A percentile compares a stretch with the other conserved stretches of the same genome.
These are phyloP conservation scores for Allophyes oxyacanthae DNA, from an alignment of 2,888 invertebrate species.

Conservation along the genomic window DNA sequence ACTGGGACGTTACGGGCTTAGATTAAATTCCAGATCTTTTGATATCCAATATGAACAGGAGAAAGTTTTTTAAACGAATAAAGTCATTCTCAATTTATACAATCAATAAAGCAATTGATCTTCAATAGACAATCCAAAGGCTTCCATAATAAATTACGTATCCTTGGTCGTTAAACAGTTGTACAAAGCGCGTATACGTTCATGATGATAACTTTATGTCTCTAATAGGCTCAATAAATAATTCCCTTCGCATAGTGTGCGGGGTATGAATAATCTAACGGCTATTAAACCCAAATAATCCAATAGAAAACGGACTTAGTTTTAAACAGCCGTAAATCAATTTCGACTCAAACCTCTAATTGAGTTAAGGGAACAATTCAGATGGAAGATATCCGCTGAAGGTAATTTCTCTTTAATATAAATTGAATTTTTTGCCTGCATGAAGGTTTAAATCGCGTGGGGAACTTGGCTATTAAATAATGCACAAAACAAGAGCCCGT, in stretches of 20 bases:
- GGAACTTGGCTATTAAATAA: conserved; percentile 58
- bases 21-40: conserved; percentile 19
- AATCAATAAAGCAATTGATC: background rate
- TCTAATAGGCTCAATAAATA: conserved; percentile 55
- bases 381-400: conserved; percentile 68
- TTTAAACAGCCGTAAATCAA: conserved; percentile 83
- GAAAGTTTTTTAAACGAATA: conserved; percentile 1
- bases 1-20: background rate
- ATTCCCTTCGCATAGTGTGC: conserved; percentile 55
- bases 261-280: conserved; percentile 60
- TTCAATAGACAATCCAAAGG: conserved; percentile 15
- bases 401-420: conserved; percentile 55
- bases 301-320: conserved; percentile 75
- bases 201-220: conserved; percentile 27
- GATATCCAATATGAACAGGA: conserved; percentile 6
- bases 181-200: conserved; percentile 21
- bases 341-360: conserved; percentile 70
- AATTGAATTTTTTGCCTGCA: conserved; percentile 49
- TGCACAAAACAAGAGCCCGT: conserved; percentile 46
- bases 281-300: conserved; percentile 75
- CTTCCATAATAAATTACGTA: conserved; percentile 42
- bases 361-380: conserved; percentile 72
- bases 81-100: conserved; percentile 10
- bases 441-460: conserved; percentile 40
- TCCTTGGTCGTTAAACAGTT: conserved; percentile 31